These are phyloP conservation scores for Drosophila vallismaia DNA, from an alignment of 2,888 invertebrate species.

Conservation along the genomic window DNA sequence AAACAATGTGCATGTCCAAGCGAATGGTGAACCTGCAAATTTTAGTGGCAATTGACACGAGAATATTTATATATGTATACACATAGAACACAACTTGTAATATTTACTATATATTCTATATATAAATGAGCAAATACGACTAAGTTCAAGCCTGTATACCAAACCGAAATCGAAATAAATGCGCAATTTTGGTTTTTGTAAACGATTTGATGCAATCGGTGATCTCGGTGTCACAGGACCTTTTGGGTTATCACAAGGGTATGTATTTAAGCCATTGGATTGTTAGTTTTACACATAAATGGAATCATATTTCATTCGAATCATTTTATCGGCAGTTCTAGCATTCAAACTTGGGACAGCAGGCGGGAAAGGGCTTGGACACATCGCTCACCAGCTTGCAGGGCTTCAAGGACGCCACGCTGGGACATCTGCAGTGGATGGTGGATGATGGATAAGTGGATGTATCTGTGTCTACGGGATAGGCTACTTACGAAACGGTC, in stretches of 20 bases:
- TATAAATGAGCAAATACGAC: slow-evolving; percentile 38
- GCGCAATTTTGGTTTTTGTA: slow-evolving; percentile 48
- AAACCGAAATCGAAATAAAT: slow-evolving; percentile 56
- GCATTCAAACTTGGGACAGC: slow-evolving; percentile 56
- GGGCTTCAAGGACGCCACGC: slow-evolving; percentile 20
- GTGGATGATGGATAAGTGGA: background rate
- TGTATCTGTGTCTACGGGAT: background rate
- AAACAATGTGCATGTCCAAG: slow-evolving; percentile 32
- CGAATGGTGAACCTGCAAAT: slow-evolving; percentile 24
- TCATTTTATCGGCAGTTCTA: background rate
- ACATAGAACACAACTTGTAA: slow-evolving; percentile 13
- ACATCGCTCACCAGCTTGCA: slow-evolving; percentile 59
- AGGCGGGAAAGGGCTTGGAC: slow-evolving; percentile 65
- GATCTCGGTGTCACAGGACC: background rate
- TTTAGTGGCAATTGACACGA: slow-evolving; percentile 49
- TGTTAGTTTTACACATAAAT: too few species aligned
- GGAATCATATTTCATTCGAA: too few species aligned
- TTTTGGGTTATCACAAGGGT: background rate
- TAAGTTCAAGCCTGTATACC: slow-evolving; percentile 73
- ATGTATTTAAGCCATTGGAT: background rate
- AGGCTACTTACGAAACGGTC: background rate
- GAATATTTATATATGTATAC: slow-evolving; percentile 40
- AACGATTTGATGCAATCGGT: background rate
- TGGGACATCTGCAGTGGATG: slow-evolving; percentile 53
- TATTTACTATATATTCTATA: slow-evolving; percentile 30